Evolutionary conservation across 2,113 vertebrate species (phyloP).

Genomic region (Cynoglossus semilaevis): DNA sequence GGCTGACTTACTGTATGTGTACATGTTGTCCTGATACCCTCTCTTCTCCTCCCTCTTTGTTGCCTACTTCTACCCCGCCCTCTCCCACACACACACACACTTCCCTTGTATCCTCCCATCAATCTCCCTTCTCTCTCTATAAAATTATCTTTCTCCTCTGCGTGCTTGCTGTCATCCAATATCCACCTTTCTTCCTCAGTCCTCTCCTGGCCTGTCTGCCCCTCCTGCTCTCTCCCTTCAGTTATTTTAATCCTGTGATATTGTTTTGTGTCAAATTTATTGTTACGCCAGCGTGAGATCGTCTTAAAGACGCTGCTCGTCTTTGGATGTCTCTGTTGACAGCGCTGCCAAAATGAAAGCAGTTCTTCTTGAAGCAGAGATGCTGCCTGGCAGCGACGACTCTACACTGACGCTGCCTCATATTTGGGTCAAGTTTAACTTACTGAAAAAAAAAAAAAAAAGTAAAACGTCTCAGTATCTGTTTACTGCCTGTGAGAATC

Average conservation of each 20-base stretch:
- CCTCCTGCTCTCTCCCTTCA: conserved; percentile 30
- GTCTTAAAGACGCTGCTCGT: conserved; percentile 42
- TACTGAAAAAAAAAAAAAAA: conserved; percentile 6
- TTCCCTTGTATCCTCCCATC: conserved; percentile 40
- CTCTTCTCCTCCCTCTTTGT: neutral
- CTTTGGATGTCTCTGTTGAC: conserved; percentile 38
- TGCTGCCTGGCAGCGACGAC: conserved; percentile 9
- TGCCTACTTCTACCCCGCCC: conserved; percentile 10
- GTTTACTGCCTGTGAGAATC: conserved; percentile 6
- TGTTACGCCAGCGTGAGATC: conserved; percentile 41
- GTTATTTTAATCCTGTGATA: conserved; percentile 50
- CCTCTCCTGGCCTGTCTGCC: conserved; percentile 2
- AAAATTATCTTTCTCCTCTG: conserved; percentile 29
- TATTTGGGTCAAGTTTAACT: conserved; percentile 47
- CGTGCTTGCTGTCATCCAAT: conserved; percentile 12
- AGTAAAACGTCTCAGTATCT: conserved; percentile 3
- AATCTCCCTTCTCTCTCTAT: conserved; percentile 31
- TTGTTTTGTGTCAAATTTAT: conserved; percentile 52
- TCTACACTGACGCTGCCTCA: conserved; percentile 12
- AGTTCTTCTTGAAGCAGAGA: conserved; percentile 25
- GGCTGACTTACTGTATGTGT: conserved; percentile 26
- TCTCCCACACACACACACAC: conserved; percentile 12
- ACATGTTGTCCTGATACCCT: conserved; percentile 36
- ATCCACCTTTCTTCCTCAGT: conserved; percentile 6
- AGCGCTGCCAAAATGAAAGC: conserved; percentile 42